These are phyloP conservation scores for Limnephilus lunatus DNA, from an alignment of 2,888 invertebrate genomes.

Conservation along the genomic window DNA sequence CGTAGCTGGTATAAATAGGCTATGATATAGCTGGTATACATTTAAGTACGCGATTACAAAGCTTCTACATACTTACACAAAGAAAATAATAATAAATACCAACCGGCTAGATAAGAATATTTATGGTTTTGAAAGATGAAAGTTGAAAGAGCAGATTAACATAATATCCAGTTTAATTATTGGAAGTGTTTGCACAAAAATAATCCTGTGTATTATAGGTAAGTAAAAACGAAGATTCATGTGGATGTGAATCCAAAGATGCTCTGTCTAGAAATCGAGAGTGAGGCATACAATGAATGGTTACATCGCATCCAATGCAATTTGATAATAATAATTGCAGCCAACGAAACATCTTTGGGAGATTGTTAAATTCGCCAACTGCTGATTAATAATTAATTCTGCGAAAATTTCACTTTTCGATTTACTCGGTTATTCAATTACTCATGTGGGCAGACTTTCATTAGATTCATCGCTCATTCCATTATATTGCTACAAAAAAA, in stretches of 20 bases:
- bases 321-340: background rate
- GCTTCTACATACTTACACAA: no score
- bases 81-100: no score
- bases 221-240: background rate
- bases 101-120: background rate
- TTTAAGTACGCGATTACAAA: background rate
- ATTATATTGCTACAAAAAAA: constrained; percentile 28
- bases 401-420: constrained; percentile 24
- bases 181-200: background rate
- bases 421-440: constrained; percentile 28
- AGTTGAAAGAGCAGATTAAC: background rate
- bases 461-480: constrained; percentile 11
- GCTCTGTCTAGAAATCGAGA: background rate
- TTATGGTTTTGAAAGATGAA: background rate
- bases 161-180: background rate
- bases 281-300: background rate
- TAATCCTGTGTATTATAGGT: background rate
- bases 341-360: background rate
- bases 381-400: background rate
- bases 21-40: background rate
- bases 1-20: no score
- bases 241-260: background rate
- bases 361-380: background rate
- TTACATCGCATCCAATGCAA: background rate
- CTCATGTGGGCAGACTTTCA: constrained; percentile 25